phyloP scores from a whole-genome alignment of 2,888 invertebrate genomes.

The Phengaris alcon region DNA sequence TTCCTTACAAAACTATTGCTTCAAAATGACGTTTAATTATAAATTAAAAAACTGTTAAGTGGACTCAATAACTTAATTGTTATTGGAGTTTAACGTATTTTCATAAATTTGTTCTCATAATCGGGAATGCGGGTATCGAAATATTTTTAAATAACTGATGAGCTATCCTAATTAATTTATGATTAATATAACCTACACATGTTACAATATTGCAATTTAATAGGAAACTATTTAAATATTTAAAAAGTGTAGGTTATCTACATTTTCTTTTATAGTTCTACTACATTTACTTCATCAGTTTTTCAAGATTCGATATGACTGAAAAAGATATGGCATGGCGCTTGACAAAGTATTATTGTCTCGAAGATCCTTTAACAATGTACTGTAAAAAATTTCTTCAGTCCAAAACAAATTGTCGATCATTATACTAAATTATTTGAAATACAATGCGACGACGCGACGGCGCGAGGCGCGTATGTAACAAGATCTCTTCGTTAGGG shows the following conservation, averaged over 20 bases:
- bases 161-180: not conserved
- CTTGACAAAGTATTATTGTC: not conserved
- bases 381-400: not conserved
- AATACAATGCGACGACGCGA: not conserved
- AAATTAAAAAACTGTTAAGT: not conserved
- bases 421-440: constrained; percentile 15
- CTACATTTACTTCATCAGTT: not conserved
- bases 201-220: too few relatives aligned
- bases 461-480: constrained; percentile 55
- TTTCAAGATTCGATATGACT: not conserved
- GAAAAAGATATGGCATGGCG: not conserved
- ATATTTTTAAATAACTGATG: not conserved
- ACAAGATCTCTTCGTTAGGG: constrained; percentile 72
- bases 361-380: not conserved
- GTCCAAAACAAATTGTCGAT: not conserved
- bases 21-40: not conserved
- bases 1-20: not conserved
- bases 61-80: not conserved
- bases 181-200: not conserved
- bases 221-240: too few relatives aligned
- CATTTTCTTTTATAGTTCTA: too few relatives aligned
- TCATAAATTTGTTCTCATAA: not conserved
- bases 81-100: not conserved
- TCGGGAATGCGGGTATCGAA: not conserved
- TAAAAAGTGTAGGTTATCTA: not conserved